phyloP scores from a whole-genome alignment of 2,797 vertebrate species.

The Siniperca obscura region DNA sequence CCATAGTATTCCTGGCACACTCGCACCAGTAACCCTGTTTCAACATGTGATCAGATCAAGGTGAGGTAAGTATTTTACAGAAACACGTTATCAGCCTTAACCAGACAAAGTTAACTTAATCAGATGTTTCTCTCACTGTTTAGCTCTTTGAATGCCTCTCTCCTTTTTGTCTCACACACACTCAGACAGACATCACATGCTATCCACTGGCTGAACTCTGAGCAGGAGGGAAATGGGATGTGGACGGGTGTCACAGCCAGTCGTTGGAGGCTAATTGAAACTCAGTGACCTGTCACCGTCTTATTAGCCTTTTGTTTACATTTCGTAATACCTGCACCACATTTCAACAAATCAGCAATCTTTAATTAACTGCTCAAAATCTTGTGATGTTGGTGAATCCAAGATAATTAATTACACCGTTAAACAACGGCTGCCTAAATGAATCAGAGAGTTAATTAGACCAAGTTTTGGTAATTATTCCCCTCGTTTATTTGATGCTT shows the following conservation, averaged over 20 bases:
- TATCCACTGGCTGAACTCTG: conserved; percentile 28
- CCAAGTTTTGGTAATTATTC: conserved; percentile 57
- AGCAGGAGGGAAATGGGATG: conserved; percentile 54
- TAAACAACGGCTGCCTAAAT: conserved; percentile 32
- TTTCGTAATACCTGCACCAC: conserved; percentile 8
- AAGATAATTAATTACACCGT: conserved; percentile 45
- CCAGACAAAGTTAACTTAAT: conserved; percentile 3
- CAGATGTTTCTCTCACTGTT: neutral
- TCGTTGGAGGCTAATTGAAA: conserved; percentile 62
- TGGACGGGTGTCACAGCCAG: conserved; percentile 51
- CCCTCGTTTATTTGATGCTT: conserved; percentile 47
- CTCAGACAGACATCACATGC: conserved; percentile 8
- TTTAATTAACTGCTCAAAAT: conserved; percentile 5
- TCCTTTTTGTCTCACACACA: conserved; percentile 7
- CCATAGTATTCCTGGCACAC: conserved; percentile 1
- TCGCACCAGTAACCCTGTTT: neutral
- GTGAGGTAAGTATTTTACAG: neutral
- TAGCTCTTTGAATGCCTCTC: neutral
- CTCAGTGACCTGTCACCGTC: conserved; percentile 40
- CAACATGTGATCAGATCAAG: neutral
- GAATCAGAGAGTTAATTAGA: conserved; percentile 65
- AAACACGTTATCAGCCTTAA: conserved; percentile 18
- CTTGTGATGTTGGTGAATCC: conserved; percentile 15
- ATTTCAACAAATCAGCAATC: neutral
- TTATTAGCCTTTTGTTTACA: conserved; percentile 50